Base-by-base conservation (phyloP, 2,797 vertebrate genomes). In the Dipus sagitta region DNA sequence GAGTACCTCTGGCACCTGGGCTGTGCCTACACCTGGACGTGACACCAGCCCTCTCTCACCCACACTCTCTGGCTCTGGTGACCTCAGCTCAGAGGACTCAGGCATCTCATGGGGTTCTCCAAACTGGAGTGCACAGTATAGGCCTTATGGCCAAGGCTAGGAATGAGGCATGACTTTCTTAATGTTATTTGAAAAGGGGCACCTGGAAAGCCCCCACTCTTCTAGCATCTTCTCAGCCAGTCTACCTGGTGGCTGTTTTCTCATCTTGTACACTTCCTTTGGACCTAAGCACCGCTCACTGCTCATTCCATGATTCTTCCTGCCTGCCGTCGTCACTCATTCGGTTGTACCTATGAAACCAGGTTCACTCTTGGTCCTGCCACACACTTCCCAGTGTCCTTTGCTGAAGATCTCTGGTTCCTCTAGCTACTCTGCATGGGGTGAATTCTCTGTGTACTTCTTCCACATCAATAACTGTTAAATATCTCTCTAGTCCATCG, bases 21-120 rank as follows among this genome's bases (percentile, higher is more conserved):
- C 34, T 24, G 2, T 2, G 38, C 75, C 68, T 65, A 9, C 1
- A 0, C 24, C 6, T 2, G 11, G 58, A 62, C 1, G 5, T 21
- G 47, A 26, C 20, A 23, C 7, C 47, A 30, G 26, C 28, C 67
- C 60, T 76, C 58, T 86, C 10, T 58, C 17, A 4, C 47, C 6
- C 12, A 5, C 3, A 2, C 0, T 0, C 12, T 38, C 58, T 81
- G 23, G 42, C 24, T 77, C 54, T 5, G 70, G 47, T 14, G 32
- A 90, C 12, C 21, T 70, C 15, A 3, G 54, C 20, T 92, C 18
- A 28, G 34, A 80, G n/a, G 47, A 76, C 62, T 88, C 11, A 3
- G 30, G 71, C 30, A 32, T 82, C 62, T 38, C 0, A 2, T 42
- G 38, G 70, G 54, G 13, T 71, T 64, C 54, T 8, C 42, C 79